Evolutionary conservation across 2,113 vertebrate species (phyloP), one percentile per base, ranked within the genome.

Genomic region (Ammodytes marinus): DNA sequence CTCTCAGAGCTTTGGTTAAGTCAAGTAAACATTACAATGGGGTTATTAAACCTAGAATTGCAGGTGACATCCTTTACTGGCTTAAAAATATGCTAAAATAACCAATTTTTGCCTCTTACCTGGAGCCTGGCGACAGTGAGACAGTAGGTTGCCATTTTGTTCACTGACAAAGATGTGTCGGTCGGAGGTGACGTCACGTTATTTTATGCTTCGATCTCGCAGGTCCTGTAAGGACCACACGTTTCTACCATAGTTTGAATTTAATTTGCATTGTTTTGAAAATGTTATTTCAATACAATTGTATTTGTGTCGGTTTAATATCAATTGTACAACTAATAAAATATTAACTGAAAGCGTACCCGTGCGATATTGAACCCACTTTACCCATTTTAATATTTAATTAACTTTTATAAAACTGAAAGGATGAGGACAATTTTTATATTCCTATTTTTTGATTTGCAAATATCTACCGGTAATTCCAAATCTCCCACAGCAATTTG

Each of bases 131-230:
- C 86, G 76, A 95, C 96, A 82, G 97, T 95, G 1, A 97, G 93
- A 90, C 95, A 96, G 95, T 97, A 97, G 42, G 97, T 95, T 96
- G 97, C 97, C 98, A 99, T 99, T 98, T 99, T 98, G 97, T 97
- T 96, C 97, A 97, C 97, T 98, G 97, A 99, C 97, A 98, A 98
- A 98, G 97, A 98, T 97, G 96, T 93, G 97, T 95, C 95, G 95
- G 93, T 12, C 73, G 0, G 15, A 12, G 52, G 87, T 97, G 93
- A 95, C 97, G 97, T 96, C 86, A 91, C 77, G 0, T 0, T 0
- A 50, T 74, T 90, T 7, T 79, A 70, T 27, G 10, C 15, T 4
- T 2, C 15, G 42, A 12, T 19, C 45, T 3, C 0, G 35, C 66
- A 80, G 66, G 87, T 88, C 87, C 87, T 89, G 3, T 0, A 75